Percentiles rank a stretch among this genome's conserved stretches.
Conservation (phyloP, 1,140 invertebrate genomes). For the Listronotus bonariensis region DNA sequence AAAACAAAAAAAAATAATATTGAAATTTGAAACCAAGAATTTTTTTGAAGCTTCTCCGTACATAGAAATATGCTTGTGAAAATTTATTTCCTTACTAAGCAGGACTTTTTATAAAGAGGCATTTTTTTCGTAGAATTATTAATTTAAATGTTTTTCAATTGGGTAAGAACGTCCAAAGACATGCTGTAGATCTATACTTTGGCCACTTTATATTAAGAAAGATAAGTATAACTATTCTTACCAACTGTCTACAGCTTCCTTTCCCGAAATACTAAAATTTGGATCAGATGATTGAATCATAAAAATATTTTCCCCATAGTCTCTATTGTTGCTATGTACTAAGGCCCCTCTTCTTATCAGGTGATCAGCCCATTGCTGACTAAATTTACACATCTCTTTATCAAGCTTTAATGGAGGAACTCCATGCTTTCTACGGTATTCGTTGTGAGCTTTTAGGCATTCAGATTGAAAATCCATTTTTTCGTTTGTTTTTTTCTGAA, state of each 20-base stretch:
- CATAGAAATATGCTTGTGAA: too few species aligned
- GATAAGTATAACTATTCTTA: too few species aligned
- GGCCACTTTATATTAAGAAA: too few species aligned
- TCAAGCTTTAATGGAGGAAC: slow-evolving; percentile 64
- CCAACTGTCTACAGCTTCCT: slow-evolving; percentile 77
- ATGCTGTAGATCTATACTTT: too few species aligned
- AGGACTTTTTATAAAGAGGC: too few species aligned
- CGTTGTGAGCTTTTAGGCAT: slow-evolving; percentile 68
- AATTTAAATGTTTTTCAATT: too few species aligned
- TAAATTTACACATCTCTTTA: slow-evolving; percentile 62
- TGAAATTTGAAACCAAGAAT: too few species aligned
- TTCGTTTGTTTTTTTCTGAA: slow-evolving; percentile 39
- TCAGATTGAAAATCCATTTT: slow-evolving; percentile 52
- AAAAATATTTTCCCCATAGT: slow-evolving; percentile 66
- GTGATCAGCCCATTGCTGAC: slow-evolving; percentile 68
- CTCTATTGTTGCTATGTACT: slow-evolving; percentile 60
- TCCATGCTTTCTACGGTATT: slow-evolving; percentile 65
- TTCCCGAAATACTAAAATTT: slow-evolving; percentile 64
- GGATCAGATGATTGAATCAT: slow-evolving; percentile 61
- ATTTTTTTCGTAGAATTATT: too few species aligned
- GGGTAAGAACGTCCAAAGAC: too few species aligned
- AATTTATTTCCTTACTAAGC: too few species aligned
- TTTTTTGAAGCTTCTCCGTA: too few species aligned
- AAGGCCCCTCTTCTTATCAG: slow-evolving; percentile 61
- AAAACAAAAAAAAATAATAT: too few species aligned